A percentile compares a stretch with the other conserved stretches of the same genome.
Conservation (phyloP, 2,888 invertebrate species). For the Conops quadrifasciatus region DNA sequence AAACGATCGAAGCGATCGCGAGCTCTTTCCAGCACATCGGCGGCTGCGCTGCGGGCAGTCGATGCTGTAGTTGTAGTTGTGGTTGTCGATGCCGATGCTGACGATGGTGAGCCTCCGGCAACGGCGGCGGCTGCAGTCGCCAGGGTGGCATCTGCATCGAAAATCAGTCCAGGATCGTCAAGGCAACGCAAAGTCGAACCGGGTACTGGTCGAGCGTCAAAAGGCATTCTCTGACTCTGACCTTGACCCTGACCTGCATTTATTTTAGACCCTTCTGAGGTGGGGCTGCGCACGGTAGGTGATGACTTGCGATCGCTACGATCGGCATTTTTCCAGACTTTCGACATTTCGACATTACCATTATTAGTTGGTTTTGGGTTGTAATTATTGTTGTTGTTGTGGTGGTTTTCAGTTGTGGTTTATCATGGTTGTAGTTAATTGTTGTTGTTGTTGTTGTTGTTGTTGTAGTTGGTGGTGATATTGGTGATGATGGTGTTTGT, state of each 20-base stretch:
- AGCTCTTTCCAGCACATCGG: constrained; percentile 82
- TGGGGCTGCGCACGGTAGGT: constrained; percentile 50
- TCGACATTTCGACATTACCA: constrained; percentile 31
- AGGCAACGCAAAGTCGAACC: constrained; percentile 68
- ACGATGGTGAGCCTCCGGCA: constrained; percentile 38
- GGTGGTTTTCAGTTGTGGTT: constrained; percentile 35
- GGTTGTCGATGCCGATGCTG: constrained; percentile 50
- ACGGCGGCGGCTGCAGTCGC: constrained; percentile 39
- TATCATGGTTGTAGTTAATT: constrained; percentile 44
- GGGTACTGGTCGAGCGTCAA: constrained; percentile 61
- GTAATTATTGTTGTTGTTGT: constrained; percentile 41
- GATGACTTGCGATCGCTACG: constrained; percentile 42
- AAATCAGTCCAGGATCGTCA: constrained; percentile 67
- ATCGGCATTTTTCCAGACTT: constrained; percentile 56
- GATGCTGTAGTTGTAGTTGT: constrained; percentile 53
- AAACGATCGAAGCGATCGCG: constrained; percentile 85
- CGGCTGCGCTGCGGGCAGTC: constrained; percentile 66
- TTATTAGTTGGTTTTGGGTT: constrained; percentile 48
- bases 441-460: constrained; percentile 48
- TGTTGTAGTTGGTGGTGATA: constrained; percentile 52
- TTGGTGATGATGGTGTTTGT: constrained; percentile 48
- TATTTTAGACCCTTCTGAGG: constrained; percentile 42
- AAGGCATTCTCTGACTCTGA: constrained; percentile 34
- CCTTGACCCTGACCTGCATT: constrained; percentile 35
- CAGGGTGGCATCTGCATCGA: constrained; percentile 59